Evolutionary conservation across 2,113 vertebrate genomes (phyloP).

Genomic region (Caretta caretta): DNA sequence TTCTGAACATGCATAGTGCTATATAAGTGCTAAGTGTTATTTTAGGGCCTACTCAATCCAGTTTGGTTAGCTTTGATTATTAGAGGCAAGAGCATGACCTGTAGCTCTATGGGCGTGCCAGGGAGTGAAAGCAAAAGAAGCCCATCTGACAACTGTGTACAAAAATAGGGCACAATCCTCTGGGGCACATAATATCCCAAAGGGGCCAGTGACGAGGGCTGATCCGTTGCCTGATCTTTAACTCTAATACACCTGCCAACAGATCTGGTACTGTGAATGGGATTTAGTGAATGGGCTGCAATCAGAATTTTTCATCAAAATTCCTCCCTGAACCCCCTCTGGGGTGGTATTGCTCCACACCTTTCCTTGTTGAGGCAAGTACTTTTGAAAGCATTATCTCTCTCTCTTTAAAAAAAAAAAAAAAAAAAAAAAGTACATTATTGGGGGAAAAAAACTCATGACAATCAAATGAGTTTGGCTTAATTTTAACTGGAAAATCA

Average conservation of each 20-base stretch:
- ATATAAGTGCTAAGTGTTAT: rapidly evolving
- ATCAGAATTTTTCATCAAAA: neutral
- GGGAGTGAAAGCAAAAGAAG: neutral
- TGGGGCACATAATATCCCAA: neutral
- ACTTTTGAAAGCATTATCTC: neutral
- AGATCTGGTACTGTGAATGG: neutral
- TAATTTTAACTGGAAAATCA: neutral
- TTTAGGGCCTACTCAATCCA: neutral
- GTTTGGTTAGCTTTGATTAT: neutral
- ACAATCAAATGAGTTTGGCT: neutral
- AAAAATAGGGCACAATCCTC: neutral
- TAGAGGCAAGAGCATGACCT: neutral
- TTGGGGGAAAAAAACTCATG: neutral
- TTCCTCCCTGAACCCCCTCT: neutral
- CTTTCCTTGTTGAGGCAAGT: neutral
- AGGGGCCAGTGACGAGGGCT: neutral
- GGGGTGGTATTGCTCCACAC: neutral
- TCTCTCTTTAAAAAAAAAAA: neutral
- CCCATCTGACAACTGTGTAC: neutral
- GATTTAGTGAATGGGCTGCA: neutral
- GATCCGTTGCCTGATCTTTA: neutral
- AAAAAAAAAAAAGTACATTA: neutral
- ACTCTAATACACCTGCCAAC: rapidly evolving
- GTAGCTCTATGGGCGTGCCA: neutral
- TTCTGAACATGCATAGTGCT: neutral